Base-by-base conservation (phyloP, 2,888 invertebrate genomes). In the Callinectes sapidus region DNA sequence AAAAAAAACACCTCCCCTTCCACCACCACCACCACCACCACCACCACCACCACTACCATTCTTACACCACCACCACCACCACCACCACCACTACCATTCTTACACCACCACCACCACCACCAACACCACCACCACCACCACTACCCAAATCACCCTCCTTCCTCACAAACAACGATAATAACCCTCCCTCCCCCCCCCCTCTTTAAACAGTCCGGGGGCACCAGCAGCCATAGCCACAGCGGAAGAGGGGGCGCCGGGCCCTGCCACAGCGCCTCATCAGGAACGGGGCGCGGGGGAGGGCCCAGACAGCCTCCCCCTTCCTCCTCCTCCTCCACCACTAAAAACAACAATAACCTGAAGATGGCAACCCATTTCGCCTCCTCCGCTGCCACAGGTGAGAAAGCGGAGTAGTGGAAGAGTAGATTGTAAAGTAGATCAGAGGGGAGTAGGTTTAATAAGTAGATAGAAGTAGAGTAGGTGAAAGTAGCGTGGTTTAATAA, bases 331-430 rank as follows among this genome's bases (percentile, higher is more conserved):
- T 90, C 92, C 54, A 92, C 92, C 90, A 92, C 90, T 2, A 92
- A 92, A 35, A 92, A 92, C 90, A 92, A 92, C 90, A 92, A 92
- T 23, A 92, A 92, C 90, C 92, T 92, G 55, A 92, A 92, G 55
- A 90, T 92, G 90, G 90, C 92, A 6, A 71, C 90, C 18, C 92
- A 90, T 18, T 92, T 92, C 61, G 55, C 92, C 32, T 89, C 92
- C 23, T 92, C 92, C 5, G 90, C 92, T 0, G 92, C 92, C 32
- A 92, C 92, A 55, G 92, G 92, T 61, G 23, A 18, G 61, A 23
- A 61, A 23, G 3, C 23, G 23, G 3, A 61, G 2, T 14, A 18
- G 16, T 55, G 16, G 55, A 77, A 28, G 23, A 10, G 23, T 81
- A 81, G 1, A n/a, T n/a, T n/a, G n/a, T n/a, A n/a, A n/a, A n/a